A percentile compares a stretch with the other conserved stretches of the same genome.
Conservation (phyloP, 2,888 invertebrate species). For the Amaurobius ferox region DNA sequence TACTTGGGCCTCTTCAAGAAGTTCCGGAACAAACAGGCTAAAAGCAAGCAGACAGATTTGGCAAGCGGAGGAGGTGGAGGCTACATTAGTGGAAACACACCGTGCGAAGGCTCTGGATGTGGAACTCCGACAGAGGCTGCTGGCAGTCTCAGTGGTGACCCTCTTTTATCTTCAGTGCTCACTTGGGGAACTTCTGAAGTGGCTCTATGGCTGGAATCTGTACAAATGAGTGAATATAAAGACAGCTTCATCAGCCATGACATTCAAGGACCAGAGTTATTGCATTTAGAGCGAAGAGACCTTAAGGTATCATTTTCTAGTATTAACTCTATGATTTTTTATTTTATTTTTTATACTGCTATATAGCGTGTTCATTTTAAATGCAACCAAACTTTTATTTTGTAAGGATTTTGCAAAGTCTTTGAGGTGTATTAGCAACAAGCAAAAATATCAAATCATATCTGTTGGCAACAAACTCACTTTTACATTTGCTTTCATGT, state of each 20-base stretch:
- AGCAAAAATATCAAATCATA: too few species aligned
- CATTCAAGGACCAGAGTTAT: conserved; percentile 91
- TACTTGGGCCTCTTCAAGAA: conserved; percentile 74
- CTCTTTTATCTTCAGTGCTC: conserved; percentile 76
- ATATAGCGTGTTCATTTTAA: too few species aligned
- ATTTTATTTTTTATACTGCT: background rate
- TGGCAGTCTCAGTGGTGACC: conserved; percentile 26
- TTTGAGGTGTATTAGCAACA: too few species aligned
- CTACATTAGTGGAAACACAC: conserved; percentile 25
- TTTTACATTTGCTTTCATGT: too few species aligned
- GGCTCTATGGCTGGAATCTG: conserved; percentile 90
- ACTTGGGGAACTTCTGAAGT: conserved; percentile 93
- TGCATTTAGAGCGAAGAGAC: conserved; percentile 87
- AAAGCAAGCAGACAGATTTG: conserved; percentile 60
- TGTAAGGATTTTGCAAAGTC: too few species aligned
- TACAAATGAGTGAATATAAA: conserved; percentile 92
- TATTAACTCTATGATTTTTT: background rate
- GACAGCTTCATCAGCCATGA: conserved; percentile 94
- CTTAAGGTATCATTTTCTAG: conserved; percentile 77
- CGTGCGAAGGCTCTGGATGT: conserved; percentile 66
- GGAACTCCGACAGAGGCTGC: conserved; percentile 59
- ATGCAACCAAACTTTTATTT: too few species aligned
- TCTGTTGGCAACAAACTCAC: too few species aligned
- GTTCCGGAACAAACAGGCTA: conserved; percentile 73
- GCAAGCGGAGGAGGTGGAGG: conserved; percentile 16